These are phyloP conservation scores for Mya arenaria DNA, from an alignment of 1,140 invertebrate species.

Conservation along the genomic window DNA sequence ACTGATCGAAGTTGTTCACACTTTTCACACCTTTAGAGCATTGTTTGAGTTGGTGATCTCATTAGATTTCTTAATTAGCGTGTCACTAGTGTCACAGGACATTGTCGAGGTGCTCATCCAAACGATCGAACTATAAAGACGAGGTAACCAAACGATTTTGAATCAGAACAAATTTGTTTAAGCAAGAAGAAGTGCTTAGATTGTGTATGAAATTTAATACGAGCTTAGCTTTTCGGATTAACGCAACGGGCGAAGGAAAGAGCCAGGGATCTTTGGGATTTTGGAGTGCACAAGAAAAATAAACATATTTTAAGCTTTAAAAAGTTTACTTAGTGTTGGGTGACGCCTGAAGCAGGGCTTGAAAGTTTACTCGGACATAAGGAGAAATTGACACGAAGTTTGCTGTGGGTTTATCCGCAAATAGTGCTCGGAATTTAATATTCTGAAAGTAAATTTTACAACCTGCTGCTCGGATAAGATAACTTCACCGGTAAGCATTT, in stretches of 20 bases:
- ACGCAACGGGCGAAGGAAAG: neutral
- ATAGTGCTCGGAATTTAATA: too few relatives aligned
- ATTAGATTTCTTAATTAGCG: neutral
- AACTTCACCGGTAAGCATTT: too few relatives aligned
- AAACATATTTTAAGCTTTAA: slow-evolving; percentile 45
- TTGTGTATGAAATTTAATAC: slow-evolving; percentile 36
- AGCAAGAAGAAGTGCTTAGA: slow-evolving; percentile 12
- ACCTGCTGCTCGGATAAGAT: too few relatives aligned
- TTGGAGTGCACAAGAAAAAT: slow-evolving; percentile 32
- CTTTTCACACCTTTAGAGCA: too few relatives aligned
- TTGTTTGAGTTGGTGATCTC: too few relatives aligned
- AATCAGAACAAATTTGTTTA: slow-evolving; percentile 26
- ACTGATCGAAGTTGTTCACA: too few relatives aligned
- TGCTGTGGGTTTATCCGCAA: too few relatives aligned
- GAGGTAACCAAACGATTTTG: neutral
- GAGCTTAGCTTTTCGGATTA: slow-evolving; percentile 48
- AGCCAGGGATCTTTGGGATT: neutral
- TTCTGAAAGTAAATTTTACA: too few relatives aligned
- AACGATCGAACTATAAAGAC: slow-evolving; percentile 6
- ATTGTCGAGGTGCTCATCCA: neutral
- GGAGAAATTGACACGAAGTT: too few relatives aligned
- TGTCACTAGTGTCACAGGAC: neutral
- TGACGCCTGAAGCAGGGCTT: slow-evolving; percentile 24
- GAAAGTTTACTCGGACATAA: too few relatives aligned
- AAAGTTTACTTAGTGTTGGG: slow-evolving; percentile 35